These are phyloP conservation scores for Cheilinus undulatus DNA, from an alignment of 2,113 vertebrate species.

Conservation along the genomic window DNA sequence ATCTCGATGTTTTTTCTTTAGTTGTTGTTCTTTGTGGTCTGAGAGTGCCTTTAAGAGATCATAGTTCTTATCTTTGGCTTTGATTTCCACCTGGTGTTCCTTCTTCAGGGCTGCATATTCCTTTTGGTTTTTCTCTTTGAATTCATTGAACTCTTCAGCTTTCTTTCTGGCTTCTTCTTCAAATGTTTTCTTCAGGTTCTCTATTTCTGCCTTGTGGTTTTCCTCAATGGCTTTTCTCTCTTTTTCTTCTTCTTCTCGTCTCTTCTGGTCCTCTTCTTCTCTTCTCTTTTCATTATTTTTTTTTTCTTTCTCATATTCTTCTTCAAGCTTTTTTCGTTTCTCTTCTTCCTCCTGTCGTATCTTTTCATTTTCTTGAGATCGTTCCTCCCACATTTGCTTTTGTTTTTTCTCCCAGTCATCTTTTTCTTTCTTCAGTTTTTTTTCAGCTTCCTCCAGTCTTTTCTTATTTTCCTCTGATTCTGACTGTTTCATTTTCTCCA, in stretches of 20 bases:
- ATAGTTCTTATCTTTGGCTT: no score
- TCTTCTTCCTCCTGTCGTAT: background rate
- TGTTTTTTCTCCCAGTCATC: background rate
- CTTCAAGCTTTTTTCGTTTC: background rate
- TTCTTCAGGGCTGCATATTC: background rate
- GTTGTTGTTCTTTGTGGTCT: no score
- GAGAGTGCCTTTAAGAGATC: no score
- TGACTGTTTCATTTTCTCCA: no score
- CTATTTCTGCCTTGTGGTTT: background rate
- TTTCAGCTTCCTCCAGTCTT: background rate
- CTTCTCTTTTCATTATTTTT: background rate
- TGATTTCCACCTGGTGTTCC: no score
- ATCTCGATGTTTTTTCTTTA: no score
- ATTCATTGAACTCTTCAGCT: slow-evolving; percentile 25
- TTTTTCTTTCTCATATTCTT: background rate
- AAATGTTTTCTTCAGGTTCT: no score
- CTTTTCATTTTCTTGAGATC: background rate
- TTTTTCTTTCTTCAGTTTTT: background rate
- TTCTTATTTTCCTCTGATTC: background rate
- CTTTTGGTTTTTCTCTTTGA: background rate
- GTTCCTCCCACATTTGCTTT: background rate
- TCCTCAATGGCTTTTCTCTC: no score
- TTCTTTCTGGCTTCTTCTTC: slow-evolving; percentile 21
- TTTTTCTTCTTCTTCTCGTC: slow-evolving; percentile 11
- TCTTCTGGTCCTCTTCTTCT: slow-evolving; percentile 5